Conservation (phyloP, 2,888 invertebrate genomes). For the Pseudanteris insignis region DNA sequence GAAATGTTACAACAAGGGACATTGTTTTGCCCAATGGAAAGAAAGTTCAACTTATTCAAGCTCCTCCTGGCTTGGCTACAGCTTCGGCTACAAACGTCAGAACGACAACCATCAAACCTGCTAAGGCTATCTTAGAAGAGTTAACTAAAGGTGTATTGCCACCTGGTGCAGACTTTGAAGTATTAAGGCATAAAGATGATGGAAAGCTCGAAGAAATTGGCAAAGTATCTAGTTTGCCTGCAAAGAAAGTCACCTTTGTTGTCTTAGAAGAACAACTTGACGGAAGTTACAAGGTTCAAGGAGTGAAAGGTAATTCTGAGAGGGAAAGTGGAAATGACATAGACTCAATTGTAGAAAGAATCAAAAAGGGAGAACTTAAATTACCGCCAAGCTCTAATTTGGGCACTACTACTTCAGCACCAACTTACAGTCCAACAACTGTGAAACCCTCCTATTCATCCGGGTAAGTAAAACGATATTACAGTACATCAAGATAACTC, state of each 20-base stretch:
- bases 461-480: slow-evolving; percentile 21
- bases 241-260: slow-evolving; percentile 87
- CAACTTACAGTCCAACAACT: slow-evolving; percentile 53
- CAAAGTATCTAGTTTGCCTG: slow-evolving; percentile 72
- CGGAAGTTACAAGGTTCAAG: slow-evolving; percentile 85
- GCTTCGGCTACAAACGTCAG: slow-evolving; percentile 60
- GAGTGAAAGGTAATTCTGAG: slow-evolving; percentile 78
- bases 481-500: neutral
- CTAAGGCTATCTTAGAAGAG: slow-evolving; percentile 77
- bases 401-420: slow-evolving; percentile 57
- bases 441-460: slow-evolving; percentile 43
- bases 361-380: slow-evolving; percentile 84
- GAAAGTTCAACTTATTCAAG: slow-evolving; percentile 71
- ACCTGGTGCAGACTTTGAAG: slow-evolving; percentile 81
- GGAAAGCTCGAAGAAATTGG: slow-evolving; percentile 78
- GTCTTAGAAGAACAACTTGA: slow-evolving; percentile 87
- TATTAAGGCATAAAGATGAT: slow-evolving; percentile 79
- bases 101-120: slow-evolving; percentile 72
- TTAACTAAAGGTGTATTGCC: slow-evolving; percentile 82
- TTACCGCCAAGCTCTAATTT: slow-evolving; percentile 71
- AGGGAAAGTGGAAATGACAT: slow-evolving; percentile 77
- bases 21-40: slow-evolving; percentile 79
- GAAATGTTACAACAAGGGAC: slow-evolving; percentile 77
- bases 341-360: slow-evolving; percentile 81
- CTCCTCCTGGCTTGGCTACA: slow-evolving; percentile 52